Base-by-base conservation (phyloP, 2,888 invertebrate species). In the Drosophila tripunctata region DNA sequence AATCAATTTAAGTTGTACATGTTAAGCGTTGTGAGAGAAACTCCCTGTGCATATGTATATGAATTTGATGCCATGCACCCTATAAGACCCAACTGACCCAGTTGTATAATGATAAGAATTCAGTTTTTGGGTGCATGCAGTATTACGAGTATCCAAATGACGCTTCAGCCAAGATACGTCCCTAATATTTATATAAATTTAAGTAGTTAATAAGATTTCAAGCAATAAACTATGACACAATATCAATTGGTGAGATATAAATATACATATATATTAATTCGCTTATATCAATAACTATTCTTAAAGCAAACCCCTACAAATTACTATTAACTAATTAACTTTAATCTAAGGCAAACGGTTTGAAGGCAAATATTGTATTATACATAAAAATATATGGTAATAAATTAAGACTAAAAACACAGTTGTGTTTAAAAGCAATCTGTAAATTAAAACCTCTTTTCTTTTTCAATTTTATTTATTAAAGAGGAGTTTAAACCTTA, bases 11-110 rank as follows among this genome's bases (percentile, higher is more conserved):
- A 60, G 44, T 35, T 50, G 15, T 54, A 57, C 31, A 40, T 73
- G 36, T 56, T 73, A 73, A 64, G 74, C 68, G 68, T 60, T 68
- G 74, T 73, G 52, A 72, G 52, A 72, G 43, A 54, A 72, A 72
- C 47, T 57, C 73, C 71, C 73, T 54, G 72, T 72, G 71, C 47
- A 70, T 56, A 51, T 15, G 50, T 70, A 43, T 43, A n/a, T n/a
- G n/a, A n/a, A n/a, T n/a, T n/a, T 48, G 44, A 57, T 14, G 67
- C 22, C 52, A 54, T 57, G 50, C 38, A 41, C 31, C 50, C 63
- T 57, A 27, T 22, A 43, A 24, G 7, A 15, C 35, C 19, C 12
- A 55, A 36, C 15, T 15, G 40, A 63, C 27, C 51, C 21, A 41
- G 38, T 24, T 36, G 15, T 52, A 38, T 72, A 43, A 62, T 58